phyloP scores from a whole-genome alignment of 1,140 invertebrate species.

The Megathymus violae region DNA sequence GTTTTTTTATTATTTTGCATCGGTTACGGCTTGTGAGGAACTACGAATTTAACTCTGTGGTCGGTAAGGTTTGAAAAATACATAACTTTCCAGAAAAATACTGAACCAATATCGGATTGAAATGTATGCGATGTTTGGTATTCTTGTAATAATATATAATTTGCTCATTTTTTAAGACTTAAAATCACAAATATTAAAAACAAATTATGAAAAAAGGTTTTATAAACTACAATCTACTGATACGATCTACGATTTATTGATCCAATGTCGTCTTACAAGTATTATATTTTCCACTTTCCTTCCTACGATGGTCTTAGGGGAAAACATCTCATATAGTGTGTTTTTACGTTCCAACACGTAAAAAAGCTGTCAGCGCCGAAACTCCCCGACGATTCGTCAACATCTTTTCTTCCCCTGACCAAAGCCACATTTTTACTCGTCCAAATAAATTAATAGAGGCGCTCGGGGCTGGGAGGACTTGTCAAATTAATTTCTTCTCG shows the following conservation, averaged over 20 bases:
- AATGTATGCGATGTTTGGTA: too few relatives aligned
- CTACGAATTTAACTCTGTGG: slow-evolving; percentile 1
- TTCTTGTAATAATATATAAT: too few relatives aligned
- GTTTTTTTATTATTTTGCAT: neutral
- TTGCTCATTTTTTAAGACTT: too few relatives aligned
- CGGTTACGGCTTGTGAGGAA: too few relatives aligned
- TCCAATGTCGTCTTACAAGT: neutral
- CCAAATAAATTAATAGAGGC: slow-evolving; percentile 78
- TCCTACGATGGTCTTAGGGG: neutral
- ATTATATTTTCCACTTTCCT: neutral
- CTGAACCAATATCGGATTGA: too few relatives aligned
- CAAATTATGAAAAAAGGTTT: too few relatives aligned
- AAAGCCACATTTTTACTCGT: slow-evolving; percentile 73
- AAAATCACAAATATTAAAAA: too few relatives aligned
- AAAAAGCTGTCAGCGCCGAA: slow-evolving; percentile 23
- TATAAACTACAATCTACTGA: neutral
- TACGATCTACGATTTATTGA: too few relatives aligned
- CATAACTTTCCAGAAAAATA: too few relatives aligned
- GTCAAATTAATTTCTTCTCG: slow-evolving; percentile 81
- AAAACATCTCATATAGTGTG: slow-evolving; percentile 22
- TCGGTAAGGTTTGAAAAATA: neutral
- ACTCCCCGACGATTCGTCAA: slow-evolving; percentile 32
- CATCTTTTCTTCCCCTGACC: slow-evolving; percentile 47
- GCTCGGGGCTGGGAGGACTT: slow-evolving; percentile 66
- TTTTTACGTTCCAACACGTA: slow-evolving; percentile 27